Conservation (phyloP, 2,888 invertebrate genomes). For the Caenorhabditis sp. region DNA sequence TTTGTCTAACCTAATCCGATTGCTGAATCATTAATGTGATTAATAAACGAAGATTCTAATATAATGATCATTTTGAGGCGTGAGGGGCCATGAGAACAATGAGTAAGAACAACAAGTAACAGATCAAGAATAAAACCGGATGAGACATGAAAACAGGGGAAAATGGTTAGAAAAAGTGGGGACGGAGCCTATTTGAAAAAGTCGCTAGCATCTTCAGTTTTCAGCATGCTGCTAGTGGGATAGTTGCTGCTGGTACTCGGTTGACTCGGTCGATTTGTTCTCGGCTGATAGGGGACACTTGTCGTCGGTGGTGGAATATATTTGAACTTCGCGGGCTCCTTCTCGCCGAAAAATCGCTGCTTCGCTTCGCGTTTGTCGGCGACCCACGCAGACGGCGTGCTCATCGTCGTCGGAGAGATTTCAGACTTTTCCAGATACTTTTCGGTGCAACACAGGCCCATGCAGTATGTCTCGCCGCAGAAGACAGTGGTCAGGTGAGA, state of each 20-base stretch:
- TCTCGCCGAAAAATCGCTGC: not conserved
- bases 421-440: conserved; percentile 8
- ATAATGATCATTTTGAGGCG: too few relatives aligned
- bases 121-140: too few relatives aligned
- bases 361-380: conserved; percentile 4
- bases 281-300: too few relatives aligned
- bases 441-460: conserved; percentile 35
- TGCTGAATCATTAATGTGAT: too few relatives aligned
- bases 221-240: not conserved
- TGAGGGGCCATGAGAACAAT: too few relatives aligned
- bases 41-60: too few relatives aligned
- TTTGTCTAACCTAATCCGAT: too few relatives aligned
- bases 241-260: not conserved
- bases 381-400: not conserved
- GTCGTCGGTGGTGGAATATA: not conserved
- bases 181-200: not conserved
- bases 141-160: not conserved
- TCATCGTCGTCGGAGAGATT: not conserved
- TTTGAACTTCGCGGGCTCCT: not conserved
- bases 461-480: conserved; percentile 26
- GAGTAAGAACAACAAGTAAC: too few relatives aligned
- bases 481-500: not conserved
- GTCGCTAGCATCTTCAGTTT: not conserved
- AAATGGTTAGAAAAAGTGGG: not conserved
- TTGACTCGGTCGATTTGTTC: too few relatives aligned